These are phyloP conservation scores for Petrosia ficiformis DNA, from an alignment of 37 sponge, comb jelly and placozoan genomes.

Conservation along the genomic window DNA sequence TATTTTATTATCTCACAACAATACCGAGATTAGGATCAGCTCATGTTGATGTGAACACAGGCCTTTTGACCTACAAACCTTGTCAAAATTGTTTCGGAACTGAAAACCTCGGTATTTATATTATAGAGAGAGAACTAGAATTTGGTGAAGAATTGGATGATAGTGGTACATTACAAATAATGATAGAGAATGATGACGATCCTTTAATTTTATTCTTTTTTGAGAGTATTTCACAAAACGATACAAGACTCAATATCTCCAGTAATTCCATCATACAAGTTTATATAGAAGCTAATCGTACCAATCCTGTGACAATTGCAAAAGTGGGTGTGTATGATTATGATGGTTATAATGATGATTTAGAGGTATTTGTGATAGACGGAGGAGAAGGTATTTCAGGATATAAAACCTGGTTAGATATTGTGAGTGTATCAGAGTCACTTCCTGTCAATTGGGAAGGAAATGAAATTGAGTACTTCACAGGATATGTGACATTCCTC, in stretches of 20 bases:
- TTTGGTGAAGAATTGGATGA: too few relatives aligned
- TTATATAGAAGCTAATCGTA: constrained; percentile 54
- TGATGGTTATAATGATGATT: constrained; percentile 70
- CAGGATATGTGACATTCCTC: constrained; percentile 58
- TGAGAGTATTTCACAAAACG: neutral
- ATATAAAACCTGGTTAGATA: constrained; percentile 38
- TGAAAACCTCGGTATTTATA: constrained; percentile 34
- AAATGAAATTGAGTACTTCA: neutral
- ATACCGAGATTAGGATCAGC: constrained; percentile 54
- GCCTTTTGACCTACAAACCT: constrained; percentile 61
- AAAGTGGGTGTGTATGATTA: constrained; percentile 58
- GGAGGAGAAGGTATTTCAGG: constrained; percentile 10
- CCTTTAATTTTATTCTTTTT: constrained; percentile 54
- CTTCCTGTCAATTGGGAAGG: constrained; percentile 46
- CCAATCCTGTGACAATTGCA: constrained; percentile 19
- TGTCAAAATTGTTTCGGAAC: constrained; percentile 71
- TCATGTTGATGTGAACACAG: constrained; percentile 33
- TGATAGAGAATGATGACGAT: constrained; percentile 51
- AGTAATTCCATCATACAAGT: neutral
- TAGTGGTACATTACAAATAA: constrained; percentile 24
- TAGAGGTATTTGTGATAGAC: constrained; percentile 11
- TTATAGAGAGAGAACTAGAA: constrained; percentile 50
- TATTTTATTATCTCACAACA: constrained; percentile 55
- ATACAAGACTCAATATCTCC: neutral
- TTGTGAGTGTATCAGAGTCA: constrained; percentile 41